phyloP scores from a whole-genome alignment of 1,140 invertebrate species.

The Metaphire vulgaris region DNA sequence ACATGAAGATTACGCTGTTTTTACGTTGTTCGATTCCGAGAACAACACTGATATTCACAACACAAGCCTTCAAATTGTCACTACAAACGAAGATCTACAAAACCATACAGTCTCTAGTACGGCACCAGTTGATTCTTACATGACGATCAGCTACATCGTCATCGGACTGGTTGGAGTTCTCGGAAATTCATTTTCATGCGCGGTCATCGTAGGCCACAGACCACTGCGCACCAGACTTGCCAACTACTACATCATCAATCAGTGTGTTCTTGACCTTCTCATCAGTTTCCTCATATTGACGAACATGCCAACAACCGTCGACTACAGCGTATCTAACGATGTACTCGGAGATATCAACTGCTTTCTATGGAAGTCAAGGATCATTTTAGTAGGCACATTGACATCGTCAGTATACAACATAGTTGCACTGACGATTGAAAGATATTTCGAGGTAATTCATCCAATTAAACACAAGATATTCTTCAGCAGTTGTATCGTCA shows the following conservation, averaged over 20 bases:
- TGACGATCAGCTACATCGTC: background rate
- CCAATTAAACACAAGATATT: constrained; percentile 16
- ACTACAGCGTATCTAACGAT: background rate
- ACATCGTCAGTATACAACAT: constrained; percentile 23
- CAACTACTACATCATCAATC: background rate
- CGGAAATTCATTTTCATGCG: background rate
- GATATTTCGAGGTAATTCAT: constrained; percentile 21
- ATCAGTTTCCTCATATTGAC: background rate
- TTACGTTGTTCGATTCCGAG: too few species aligned
- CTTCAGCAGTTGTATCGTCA: background rate
- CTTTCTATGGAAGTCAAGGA: background rate
- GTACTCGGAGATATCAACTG: background rate
- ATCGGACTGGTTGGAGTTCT: background rate
- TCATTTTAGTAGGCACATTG: background rate
- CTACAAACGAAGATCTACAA: too few species aligned
- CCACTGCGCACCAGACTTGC: background rate
- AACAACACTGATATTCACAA: too few species aligned
- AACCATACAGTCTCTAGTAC: too few species aligned
- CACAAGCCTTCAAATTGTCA: too few species aligned
- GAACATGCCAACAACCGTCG: background rate
- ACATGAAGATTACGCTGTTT: too few species aligned
- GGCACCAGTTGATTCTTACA: too few species aligned
- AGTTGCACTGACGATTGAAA: constrained; percentile 12
- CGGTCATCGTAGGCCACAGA: background rate
- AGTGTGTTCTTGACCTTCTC: background rate